Percentiles rank a stretch among this genome's conserved stretches.
Evolutionary conservation across 2,888 invertebrate species (phyloP).

Genomic region (Heliconius ismenius): DNA sequence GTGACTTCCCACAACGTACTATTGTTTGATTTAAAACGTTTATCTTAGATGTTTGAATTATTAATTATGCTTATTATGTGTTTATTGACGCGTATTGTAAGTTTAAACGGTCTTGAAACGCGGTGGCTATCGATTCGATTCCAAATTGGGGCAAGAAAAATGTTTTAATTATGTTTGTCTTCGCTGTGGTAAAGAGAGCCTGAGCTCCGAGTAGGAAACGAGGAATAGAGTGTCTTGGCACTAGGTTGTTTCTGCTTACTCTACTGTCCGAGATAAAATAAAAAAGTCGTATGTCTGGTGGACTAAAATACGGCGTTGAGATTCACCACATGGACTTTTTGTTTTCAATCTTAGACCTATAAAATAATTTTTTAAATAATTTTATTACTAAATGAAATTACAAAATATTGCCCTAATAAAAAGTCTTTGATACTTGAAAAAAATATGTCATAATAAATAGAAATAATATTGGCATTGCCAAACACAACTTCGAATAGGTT

Average conservation of each 20-base stretch:
- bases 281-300: too few species aligned
- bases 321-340: too few species aligned
- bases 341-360: not conserved
- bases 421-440: not conserved
- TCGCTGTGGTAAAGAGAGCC: too few species aligned
- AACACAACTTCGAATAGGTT: not conserved
- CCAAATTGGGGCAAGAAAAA: too few species aligned
- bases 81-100: not conserved
- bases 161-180: too few species aligned
- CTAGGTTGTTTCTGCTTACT: too few species aligned
- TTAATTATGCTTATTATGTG: conserved; percentile 10
- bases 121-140: not conserved
- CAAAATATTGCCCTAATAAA: not conserved
- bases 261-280: too few species aligned
- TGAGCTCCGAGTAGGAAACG: too few species aligned
- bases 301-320: too few species aligned
- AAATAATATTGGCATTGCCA: not conserved
- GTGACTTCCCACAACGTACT: conserved; percentile 35
- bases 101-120: too few species aligned
- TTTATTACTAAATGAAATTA: not conserved
- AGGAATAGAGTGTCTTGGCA: too few species aligned
- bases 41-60: conserved; percentile 15
- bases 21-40: conserved; percentile 30
- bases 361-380: not conserved
- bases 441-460: not conserved